Conservation (phyloP, 2,113 vertebrate species). For the Paralichthys olivaceus region DNA sequence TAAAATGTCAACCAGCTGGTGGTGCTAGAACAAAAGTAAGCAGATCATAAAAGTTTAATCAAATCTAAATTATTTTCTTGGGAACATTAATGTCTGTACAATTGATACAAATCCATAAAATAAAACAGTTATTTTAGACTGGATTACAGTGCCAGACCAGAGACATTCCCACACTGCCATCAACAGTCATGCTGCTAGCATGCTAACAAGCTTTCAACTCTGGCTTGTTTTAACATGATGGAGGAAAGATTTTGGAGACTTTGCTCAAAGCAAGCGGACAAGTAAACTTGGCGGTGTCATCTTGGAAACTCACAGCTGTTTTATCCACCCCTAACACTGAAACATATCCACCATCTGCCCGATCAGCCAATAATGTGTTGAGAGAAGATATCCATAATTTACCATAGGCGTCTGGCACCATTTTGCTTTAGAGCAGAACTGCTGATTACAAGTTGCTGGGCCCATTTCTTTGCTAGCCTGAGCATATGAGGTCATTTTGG, state of each 20-base stretch:
- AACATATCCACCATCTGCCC: constrained; percentile 47
- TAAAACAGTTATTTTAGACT: not conserved
- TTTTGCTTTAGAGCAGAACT: constrained; percentile 43
- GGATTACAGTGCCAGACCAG: too few species aligned
- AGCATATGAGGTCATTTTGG: constrained; percentile 49
- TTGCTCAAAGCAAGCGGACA: constrained; percentile 30
- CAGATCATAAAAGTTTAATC: not conserved
- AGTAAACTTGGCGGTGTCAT: constrained; percentile 47
- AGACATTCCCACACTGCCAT: not conserved
- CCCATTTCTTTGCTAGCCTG: constrained; percentile 44
- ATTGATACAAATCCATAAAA: not conserved
- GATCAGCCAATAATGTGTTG: constrained; percentile 65
- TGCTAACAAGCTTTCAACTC: not conserved
- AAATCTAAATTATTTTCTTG: not conserved
- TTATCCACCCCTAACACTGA: constrained; percentile 41
- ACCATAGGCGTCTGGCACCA: constrained; percentile 44
- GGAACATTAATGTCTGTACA: not conserved
- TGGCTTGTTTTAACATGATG: not conserved
- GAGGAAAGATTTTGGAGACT: constrained; percentile 26
- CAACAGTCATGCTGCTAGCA: too few species aligned
- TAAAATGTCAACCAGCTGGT: not conserved
- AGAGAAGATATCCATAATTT: constrained; percentile 58
- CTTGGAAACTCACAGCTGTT: constrained; percentile 62
- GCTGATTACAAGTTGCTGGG: constrained; percentile 44
- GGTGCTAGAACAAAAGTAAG: too few species aligned